Base-by-base conservation (phyloP, 2,113 vertebrate species). In the Columbina picui region DNA sequence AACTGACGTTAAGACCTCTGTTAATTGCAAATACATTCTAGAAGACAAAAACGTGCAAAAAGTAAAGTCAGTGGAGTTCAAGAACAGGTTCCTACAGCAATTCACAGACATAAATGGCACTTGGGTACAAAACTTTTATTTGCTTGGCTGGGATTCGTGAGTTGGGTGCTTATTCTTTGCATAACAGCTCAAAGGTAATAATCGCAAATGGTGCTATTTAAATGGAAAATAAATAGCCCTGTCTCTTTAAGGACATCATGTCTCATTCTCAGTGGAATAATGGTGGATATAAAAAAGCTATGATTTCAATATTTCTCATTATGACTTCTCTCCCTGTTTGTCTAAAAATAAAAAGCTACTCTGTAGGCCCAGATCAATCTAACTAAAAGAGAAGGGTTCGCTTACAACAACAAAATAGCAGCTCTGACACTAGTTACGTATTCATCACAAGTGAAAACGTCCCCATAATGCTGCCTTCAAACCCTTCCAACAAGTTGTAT, bases 401-500 rank as follows among this genome's bases (percentile, higher is more conserved):
- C 94, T 95, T 94, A 81, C 92, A 93, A 89, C 52, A 96, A 91
- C 83, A 93, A 91, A 95, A 96, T 93, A 91, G 93, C 94, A 89
- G 84, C 69, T 76, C 49, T 95, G 96, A 96, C 96, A 92, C 94
- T 92, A 96, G 93, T 97, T 96, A 97, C 25, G 10, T 91, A 97
- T 96, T 95, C 91, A 92, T 88, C 76, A 89, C 34, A 75, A 55
- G 56, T 88, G 93, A 70, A 91, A 97, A 85, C 87, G 89, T 92
- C 95, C 83, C 93, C 90, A 94, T 93, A 96, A 96, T 49, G 34
- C 80, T 96, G 92, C 93, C 96, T 98, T 86, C 96, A 96, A 97
- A 95, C 68, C 94, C 86, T 97, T 96, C 65, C 95, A 96, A 97
- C 94, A 96, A 96, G 87, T 84, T 93, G 84, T 82, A 97, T 98